Percentiles rank a stretch among this genome's conserved stretches.
Evolutionary conservation across 1,140 invertebrate species (phyloP).

Genomic region (Brachionus rubens): DNA sequence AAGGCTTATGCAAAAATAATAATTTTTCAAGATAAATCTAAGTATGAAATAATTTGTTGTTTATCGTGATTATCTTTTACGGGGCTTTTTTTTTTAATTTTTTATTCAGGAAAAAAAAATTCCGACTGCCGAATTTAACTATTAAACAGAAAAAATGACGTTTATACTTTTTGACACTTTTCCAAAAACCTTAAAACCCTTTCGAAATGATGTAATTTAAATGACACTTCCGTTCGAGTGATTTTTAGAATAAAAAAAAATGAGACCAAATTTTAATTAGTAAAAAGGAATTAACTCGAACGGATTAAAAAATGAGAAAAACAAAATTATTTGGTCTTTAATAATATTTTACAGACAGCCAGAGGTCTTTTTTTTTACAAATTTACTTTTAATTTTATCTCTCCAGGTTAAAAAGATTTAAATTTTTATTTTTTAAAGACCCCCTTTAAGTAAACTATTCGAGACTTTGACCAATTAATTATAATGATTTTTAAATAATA

Average conservation of each 20-base stretch:
- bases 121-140: not conserved
- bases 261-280: not conserved
- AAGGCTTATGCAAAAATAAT: not conserved
- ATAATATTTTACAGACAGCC: conserved; percentile 29
- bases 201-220: not conserved
- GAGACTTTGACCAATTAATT: conserved; percentile 25
- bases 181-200: no score
- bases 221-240: not conserved
- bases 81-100: not conserved
- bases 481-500: conserved; percentile 34
- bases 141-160: not conserved
- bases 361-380: not conserved
- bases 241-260: not conserved
- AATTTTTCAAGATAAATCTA: not conserved
- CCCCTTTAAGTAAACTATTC: conserved; percentile 4
- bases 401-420: not conserved
- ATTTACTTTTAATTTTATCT: not conserved
- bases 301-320: not conserved
- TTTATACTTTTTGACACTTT: not conserved
- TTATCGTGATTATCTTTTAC: not conserved
- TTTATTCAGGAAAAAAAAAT: not conserved
- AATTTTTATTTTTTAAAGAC: not conserved
- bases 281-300: not conserved
- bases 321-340: not conserved
- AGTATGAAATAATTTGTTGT: not conserved